Evolutionary conservation across 2,113 vertebrate genomes (phyloP).

Genomic region (Petromus typicus): DNA sequence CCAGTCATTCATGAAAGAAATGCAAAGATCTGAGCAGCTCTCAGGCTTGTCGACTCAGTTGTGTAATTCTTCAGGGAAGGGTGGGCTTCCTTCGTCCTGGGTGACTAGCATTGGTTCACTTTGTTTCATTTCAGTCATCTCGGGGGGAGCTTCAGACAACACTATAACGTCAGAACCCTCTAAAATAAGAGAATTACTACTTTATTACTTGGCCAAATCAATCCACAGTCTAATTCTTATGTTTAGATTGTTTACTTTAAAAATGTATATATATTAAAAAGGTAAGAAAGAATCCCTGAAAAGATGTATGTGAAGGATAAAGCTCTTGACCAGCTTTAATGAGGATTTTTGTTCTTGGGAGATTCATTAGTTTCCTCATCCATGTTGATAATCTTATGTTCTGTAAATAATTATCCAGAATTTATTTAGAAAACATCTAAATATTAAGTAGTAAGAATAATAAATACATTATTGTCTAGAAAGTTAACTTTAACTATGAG

Average conservation of each 20-base stretch:
- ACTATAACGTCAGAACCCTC: background rate
- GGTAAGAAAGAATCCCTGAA: background rate
- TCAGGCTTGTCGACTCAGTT: background rate
- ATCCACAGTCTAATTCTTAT: slow-evolving; percentile 27
- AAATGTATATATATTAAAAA: background rate
- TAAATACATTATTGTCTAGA: background rate
- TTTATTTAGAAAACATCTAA: background rate
- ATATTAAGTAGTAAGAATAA: slow-evolving; percentile 35
- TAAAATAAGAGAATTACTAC: slow-evolving; percentile 21
- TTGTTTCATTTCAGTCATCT: slow-evolving; percentile 38
- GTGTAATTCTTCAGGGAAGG: background rate
- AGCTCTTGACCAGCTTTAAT: background rate
- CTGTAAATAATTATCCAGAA: background rate
- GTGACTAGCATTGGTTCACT: slow-evolving; percentile 29
- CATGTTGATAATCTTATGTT: background rate
- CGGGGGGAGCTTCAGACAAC: background rate
- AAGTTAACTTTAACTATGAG: background rate
- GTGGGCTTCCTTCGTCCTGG: background rate
- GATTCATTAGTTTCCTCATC: background rate
- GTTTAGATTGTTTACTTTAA: slow-evolving; percentile 16
- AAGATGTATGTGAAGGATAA: background rate
- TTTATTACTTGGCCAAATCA: background rate
- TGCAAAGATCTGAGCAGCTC: background rate
- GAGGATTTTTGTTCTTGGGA: background rate
- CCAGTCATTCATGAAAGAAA: background rate